Conservation (phyloP, 35 echinoderm and acorn worm species). For the Holothuria glaberrima region DNA sequence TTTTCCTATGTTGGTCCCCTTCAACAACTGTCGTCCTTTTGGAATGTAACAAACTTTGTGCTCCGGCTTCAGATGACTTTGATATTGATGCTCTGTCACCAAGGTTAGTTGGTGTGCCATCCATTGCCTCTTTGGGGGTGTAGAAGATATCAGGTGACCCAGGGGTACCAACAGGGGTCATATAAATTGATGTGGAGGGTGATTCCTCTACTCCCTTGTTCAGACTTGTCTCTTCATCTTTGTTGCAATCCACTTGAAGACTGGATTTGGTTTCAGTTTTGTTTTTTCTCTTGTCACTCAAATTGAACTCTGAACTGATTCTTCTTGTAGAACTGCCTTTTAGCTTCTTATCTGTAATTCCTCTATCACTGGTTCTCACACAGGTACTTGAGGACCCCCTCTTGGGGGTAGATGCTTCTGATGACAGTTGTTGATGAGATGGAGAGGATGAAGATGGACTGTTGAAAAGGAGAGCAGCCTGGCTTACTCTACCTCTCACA, state of each 20-base stretch:
- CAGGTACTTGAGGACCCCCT: background rate
- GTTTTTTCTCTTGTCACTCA: conserved; percentile 31
- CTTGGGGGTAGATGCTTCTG: background rate
- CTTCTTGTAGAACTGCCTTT: background rate
- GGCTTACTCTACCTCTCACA: conserved; percentile 32
- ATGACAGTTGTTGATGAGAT: background rate
- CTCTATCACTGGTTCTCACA: conserved; percentile 10
- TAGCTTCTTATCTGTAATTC: background rate
- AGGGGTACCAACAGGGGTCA: conserved; percentile 40
- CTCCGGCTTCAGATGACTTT: background rate
- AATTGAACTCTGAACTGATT: background rate
- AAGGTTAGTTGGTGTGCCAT: background rate
- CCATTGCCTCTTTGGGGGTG: conserved; percentile 26
- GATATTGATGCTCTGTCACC: background rate
- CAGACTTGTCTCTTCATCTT: conserved; percentile 24
- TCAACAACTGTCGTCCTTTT: conserved; percentile 24
- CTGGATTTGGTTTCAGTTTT: conserved; percentile 20
- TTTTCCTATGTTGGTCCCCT: conserved; percentile 41
- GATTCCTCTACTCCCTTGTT: conserved; percentile 18
- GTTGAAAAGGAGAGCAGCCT: conserved; percentile 23
- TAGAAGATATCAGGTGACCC: conserved; percentile 28
- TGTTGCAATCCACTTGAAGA: conserved; percentile 2
- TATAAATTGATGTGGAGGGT: conserved; percentile 32
- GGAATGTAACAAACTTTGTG: conserved; percentile 34
- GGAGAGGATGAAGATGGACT: background rate